Base-by-base conservation (phyloP, 2,888 invertebrate species). In the Lottia scabra region DNA sequence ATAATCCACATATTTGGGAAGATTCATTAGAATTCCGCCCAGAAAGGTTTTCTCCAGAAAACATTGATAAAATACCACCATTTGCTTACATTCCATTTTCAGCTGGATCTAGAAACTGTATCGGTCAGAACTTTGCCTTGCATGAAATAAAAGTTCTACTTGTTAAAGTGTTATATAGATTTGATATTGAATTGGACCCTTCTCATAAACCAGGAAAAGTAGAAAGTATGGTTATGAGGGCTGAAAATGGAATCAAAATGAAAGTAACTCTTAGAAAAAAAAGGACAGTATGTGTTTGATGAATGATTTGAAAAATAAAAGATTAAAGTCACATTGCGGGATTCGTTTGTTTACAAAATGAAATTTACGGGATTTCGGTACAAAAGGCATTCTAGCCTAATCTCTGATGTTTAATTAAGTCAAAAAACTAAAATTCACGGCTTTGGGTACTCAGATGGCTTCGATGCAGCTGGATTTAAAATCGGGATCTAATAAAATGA, bases 121-220 rank as follows among this genome's bases (percentile, higher is more conserved):
- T 85, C 65, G 85, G 85, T 10, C 85, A 85, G 70, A 78, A 81
- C 48, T 85, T 85, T 78, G 85, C 85, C 15, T 79, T 85, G 82
- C 72, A 85, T 76, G 84, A 84, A 68, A 80, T 83, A 78, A 85
- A 85, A 76, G 77, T 80, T 8, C 72, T 82, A 5, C 26, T 85
- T 26, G 82, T 80, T 10, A 77, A 78, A 66, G 77, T 85, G 15
- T 62, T 85, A 16, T 72, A 76, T 63, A 80, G 79, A 83, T 81
- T 76, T 63, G 30, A 67, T 12, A 72, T 83, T 23, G 68, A 73
- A 38, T 27, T 78, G n/a, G 79, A 80, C 45, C 77, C 80, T 30
- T 71, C 69, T 26, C 76, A 78, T 70, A 71, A 70, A 19, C 72
- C 79, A 2, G 74, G 70, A 56, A 79, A 79, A 65, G 74, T 74